A percentile compares a stretch with the other conserved stretches of the same genome.
phyloP scores from a whole-genome alignment of 2,797 vertebrate genomes.

The Steatocranus sp. region DNA sequence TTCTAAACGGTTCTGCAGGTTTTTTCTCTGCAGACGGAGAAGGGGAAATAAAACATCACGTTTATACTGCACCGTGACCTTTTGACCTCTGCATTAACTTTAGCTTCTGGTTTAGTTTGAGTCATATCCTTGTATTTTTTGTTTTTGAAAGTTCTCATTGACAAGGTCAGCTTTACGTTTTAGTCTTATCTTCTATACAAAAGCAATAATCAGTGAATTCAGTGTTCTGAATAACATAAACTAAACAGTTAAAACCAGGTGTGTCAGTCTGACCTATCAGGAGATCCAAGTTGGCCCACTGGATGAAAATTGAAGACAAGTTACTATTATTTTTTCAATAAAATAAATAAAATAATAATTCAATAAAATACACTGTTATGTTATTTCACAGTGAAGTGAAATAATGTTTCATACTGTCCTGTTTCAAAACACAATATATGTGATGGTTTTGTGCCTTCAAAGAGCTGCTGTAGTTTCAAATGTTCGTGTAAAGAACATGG shows the following conservation, averaged over 20 bases:
- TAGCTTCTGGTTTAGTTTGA: neutral
- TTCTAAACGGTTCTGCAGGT: neutral
- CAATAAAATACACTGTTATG: neutral
- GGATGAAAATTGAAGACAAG: neutral
- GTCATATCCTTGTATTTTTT: neutral
- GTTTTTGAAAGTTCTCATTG: neutral
- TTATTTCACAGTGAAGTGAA: neutral
- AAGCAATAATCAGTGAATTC: neutral
- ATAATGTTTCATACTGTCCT: neutral
- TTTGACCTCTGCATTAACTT: neutral
- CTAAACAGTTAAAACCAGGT: neutral
- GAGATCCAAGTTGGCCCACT: neutral
- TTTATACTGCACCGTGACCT: neutral
- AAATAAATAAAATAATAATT: neutral
- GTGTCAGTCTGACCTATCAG: neutral
- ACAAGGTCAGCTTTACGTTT: accelerated
- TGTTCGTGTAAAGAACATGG: accelerated
- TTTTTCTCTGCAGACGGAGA: neutral
- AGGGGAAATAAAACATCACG: neutral
- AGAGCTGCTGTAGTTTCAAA: neutral
- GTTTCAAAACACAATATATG: neutral
- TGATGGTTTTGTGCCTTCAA: neutral
- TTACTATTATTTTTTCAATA: neutral
- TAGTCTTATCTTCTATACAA: neutral
- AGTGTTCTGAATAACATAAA: neutral